These are phyloP conservation scores for Luscinia megarhynchos DNA, from an alignment of 2,797 vertebrate genomes.

Conservation along the genomic window DNA sequence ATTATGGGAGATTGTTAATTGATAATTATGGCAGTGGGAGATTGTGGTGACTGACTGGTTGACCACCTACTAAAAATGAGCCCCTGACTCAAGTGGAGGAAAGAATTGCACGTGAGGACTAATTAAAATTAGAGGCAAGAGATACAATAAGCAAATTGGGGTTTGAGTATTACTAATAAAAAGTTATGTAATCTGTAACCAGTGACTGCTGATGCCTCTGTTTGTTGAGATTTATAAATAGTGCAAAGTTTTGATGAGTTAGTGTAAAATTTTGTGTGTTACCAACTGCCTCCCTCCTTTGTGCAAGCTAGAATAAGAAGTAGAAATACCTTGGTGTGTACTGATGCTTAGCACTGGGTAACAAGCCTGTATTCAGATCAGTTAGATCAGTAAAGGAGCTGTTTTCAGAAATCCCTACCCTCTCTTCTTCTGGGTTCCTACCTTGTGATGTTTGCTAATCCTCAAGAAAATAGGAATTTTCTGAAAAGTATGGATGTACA, in stretches of 20 bases:
- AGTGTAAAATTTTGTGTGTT: neutral
- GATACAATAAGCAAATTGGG: neutral
- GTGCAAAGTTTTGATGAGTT: neutral
- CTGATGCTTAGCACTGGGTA: neutral
- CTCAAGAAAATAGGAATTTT: neutral
- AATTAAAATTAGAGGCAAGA: neutral
- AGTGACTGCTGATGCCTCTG: neutral
- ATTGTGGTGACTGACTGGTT: accelerated
- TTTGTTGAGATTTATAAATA: neutral
- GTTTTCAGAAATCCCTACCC: neutral
- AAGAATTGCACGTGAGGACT: neutral
- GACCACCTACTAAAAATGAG: neutral
- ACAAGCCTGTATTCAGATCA: accelerated
- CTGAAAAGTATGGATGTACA: neutral
- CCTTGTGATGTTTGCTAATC: neutral
- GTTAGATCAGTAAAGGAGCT: neutral
- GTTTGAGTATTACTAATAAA: neutral
- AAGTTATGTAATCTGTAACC: neutral
- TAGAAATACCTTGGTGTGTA: neutral
- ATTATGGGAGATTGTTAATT: neutral
- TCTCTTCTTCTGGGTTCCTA: neutral
- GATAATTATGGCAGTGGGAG: neutral
- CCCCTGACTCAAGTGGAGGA: neutral
- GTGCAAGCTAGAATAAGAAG: neutral
- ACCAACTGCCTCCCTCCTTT: neutral